phyloP scores from a whole-genome alignment of 2,797 vertebrate genomes.

The Orestias chungarensis region DNA sequence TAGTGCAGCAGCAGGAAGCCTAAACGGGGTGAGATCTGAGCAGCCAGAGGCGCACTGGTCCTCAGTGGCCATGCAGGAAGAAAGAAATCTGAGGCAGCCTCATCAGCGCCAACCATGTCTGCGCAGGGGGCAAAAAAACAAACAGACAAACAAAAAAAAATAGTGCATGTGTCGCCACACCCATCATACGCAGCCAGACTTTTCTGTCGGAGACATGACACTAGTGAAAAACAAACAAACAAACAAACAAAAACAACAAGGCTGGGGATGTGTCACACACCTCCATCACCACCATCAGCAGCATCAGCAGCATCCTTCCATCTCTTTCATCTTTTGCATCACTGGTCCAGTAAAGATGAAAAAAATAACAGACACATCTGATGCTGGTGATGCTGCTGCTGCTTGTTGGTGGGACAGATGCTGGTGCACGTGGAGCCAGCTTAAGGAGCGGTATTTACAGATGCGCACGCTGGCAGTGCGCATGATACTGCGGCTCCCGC shows the following conservation, averaged over 20 bases:
- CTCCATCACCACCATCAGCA: conserved; percentile 7
- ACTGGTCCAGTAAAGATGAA: conserved; percentile 27
- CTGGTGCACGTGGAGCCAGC: conserved; percentile 63
- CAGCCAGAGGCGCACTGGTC: conserved; percentile 50
- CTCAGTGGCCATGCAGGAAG: conserved; percentile 57
- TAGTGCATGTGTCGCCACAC: conserved; percentile 75
- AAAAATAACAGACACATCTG: too few relatives aligned
- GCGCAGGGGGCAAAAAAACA: conserved; percentile 59
- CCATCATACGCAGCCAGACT: conserved; percentile 67
- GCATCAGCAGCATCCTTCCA: conserved; percentile 11
- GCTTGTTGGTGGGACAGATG: too few relatives aligned
- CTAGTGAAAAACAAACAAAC: too few relatives aligned
- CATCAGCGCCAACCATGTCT: conserved; percentile 62
- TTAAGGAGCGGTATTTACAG: conserved; percentile 67
- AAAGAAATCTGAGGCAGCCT: conserved; percentile 38
- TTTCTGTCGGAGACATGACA: conserved; percentile 65
- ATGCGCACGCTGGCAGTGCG: conserved; percentile 87
- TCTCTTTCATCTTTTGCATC: not conserved
- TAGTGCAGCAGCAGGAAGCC: conserved; percentile 14
- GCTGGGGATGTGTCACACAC: conserved; percentile 60
- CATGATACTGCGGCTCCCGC: conserved; percentile 96
- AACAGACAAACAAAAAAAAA: conserved; percentile 29
- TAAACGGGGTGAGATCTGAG: conserved; percentile 27
- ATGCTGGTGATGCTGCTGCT: conserved; percentile 42
- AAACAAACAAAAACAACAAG: too few relatives aligned